Conservation (phyloP, 2,888 invertebrate genomes). For the Mimachlamys varia region DNA sequence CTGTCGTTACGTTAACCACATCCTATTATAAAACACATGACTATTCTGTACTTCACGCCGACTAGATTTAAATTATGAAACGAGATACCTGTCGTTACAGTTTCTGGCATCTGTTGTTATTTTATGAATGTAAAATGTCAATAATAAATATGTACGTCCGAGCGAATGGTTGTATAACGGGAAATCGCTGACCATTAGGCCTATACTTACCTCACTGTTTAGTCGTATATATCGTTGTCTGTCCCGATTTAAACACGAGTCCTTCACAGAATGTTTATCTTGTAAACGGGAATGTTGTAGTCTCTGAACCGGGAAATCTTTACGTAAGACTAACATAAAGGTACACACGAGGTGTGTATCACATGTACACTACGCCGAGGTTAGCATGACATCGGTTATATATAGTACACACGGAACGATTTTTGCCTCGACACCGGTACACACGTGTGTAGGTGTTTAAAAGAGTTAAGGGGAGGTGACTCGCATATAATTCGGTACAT, state of each 20-base stretch:
- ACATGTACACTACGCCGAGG: not conserved
- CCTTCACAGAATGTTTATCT: not conserved
- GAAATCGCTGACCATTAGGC: not conserved
- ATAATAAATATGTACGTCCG: not conserved
- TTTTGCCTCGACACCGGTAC: conserved; percentile 14
- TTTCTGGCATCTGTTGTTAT: not conserved
- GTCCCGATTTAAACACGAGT: not conserved
- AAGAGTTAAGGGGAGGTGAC: not conserved
- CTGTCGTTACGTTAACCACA: too few species aligned
- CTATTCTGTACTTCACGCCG: too few species aligned
- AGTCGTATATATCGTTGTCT: not conserved
- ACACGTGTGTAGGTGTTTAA: not conserved
- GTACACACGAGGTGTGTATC: not conserved
- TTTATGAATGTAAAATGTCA: not conserved
- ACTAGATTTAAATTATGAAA: too few species aligned
- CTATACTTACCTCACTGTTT: not conserved
- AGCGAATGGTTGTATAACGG: not conserved
- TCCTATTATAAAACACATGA: too few species aligned
- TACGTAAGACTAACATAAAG: not conserved
- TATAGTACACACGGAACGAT: not conserved
- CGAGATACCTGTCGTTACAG: not conserved
- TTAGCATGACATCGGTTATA: not conserved
- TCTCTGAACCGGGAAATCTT: not conserved
- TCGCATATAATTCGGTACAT: not conserved
- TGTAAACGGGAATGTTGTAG: not conserved